phyloP scores from a whole-genome alignment of 2,113 vertebrate genomes.

The Coturnix japonica region DNA sequence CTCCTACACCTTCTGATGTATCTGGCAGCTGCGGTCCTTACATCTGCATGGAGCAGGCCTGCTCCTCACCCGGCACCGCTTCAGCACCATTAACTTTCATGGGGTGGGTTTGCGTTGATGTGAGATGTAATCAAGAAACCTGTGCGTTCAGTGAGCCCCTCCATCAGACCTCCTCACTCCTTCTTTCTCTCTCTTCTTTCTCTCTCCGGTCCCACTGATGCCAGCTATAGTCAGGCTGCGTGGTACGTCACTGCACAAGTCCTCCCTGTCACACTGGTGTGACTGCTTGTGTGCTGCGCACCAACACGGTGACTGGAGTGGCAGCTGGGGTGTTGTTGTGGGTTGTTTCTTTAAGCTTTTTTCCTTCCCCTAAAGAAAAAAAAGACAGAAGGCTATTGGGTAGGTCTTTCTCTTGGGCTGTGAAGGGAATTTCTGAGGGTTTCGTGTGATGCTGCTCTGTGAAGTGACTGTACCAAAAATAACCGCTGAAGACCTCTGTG shows the following conservation, averaged over 20 bases:
- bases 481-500: background rate
- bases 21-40: background rate
- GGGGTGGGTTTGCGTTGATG: background rate
- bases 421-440: constrained; percentile 10
- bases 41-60: background rate
- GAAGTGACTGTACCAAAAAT: background rate
- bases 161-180: background rate
- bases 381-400: background rate
- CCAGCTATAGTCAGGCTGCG: constrained; percentile 17
- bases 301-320: background rate
- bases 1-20: background rate
- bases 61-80: background rate
- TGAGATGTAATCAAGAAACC: background rate
- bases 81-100: background rate
- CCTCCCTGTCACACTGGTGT: background rate
- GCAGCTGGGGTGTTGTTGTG: background rate
- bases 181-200: too few relatives aligned
- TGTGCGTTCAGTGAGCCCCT: background rate
- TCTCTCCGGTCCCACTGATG: background rate
- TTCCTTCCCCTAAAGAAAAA: background rate
- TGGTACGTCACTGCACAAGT: constrained; percentile 8
- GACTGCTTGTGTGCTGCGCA: background rate
- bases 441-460: constrained; percentile 11
- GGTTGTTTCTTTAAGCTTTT: background rate
- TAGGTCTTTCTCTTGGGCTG: background rate